Base-by-base conservation (phyloP, 2,113 vertebrate genomes). In the Acinonyx jubatus region DNA sequence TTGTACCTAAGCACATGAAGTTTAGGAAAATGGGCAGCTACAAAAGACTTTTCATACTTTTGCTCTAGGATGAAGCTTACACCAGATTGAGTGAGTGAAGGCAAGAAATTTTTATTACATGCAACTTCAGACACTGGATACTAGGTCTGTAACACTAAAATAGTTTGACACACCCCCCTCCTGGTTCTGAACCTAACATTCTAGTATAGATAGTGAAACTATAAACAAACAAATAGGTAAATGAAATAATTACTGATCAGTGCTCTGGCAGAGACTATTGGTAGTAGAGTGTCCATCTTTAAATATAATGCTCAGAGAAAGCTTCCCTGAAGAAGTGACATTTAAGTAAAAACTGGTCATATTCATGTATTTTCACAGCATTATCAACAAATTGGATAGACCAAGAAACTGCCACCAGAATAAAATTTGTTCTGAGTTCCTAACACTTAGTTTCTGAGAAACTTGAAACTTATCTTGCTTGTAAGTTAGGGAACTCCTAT, bases 391-490 rank as follows among this genome's bases (percentile, higher is more conserved):
- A 10, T 57, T 92, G 3, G 31, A 45, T 79, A 61, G 18, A 80
- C 33, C 8, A 73, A 94, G 21, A 97, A 90, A 12, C 36, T 90
- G 41, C 71, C 21, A 23, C 74, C 21, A 29, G 48, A 74, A 19
- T 76, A 89, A 86, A 71, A 78, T 91, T 89, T 89, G 38, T 95
- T 68, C 38, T 31, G 29, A 91, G 23, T 82, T 85, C 12, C 61
- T 87, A 38, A 78, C 21, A 23, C 57, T 78, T 31, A 94, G 27
- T 94, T 96, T 94, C 76, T 93, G 68, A 86, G 52, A 89, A 94
- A 85, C n/a, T 89, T 89, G 38, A 88, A 81, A 23, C 23, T 66
- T 76, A 50, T 8, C 61, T 87, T 90, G 19, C 74, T 91, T 45
- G 0, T 97, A 93, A 94, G 29, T 89, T 80, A 50, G 38, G 66